Evolutionary conservation across 1,140 invertebrate genomes (phyloP).

Genomic region (Leptinotarsa defecta): DNA sequence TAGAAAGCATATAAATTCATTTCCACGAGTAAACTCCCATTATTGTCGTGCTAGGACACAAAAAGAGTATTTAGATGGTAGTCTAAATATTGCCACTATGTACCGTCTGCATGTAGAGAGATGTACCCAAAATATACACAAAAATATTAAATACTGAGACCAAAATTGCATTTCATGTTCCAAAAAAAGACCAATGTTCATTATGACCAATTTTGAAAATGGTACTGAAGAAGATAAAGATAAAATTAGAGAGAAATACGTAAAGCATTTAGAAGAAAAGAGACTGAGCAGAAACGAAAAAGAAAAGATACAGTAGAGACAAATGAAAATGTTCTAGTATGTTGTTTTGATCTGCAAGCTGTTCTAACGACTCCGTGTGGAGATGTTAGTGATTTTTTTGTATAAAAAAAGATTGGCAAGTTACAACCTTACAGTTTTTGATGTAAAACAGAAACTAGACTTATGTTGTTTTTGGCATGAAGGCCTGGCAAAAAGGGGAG

Average conservation of each 20-base stretch:
- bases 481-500: not conserved
- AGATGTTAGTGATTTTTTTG: too few species aligned
- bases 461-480: too few species aligned
- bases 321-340: slow-evolving; percentile 5
- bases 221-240: not conserved
- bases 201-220: slow-evolving; percentile 7
- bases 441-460: too few species aligned
- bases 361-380: not conserved
- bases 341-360: not conserved
- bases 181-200: not conserved
- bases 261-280: too few species aligned
- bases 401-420: too few species aligned
- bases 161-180: not conserved
- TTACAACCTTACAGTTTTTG: too few species aligned
- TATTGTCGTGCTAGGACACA: not conserved
- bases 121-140: too few species aligned
- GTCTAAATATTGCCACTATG: not conserved
- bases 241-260: not conserved
- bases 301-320: not conserved
- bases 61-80: not conserved
- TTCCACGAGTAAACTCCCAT: too few species aligned
- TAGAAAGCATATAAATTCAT: too few species aligned
- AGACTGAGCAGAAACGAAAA: not conserved
- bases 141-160: not conserved
- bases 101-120: too few species aligned